Percentiles rank a stretch among this genome's conserved stretches.
phyloP scores from a whole-genome alignment of 1,140 invertebrate species.

The Danaus melanippus region DNA sequence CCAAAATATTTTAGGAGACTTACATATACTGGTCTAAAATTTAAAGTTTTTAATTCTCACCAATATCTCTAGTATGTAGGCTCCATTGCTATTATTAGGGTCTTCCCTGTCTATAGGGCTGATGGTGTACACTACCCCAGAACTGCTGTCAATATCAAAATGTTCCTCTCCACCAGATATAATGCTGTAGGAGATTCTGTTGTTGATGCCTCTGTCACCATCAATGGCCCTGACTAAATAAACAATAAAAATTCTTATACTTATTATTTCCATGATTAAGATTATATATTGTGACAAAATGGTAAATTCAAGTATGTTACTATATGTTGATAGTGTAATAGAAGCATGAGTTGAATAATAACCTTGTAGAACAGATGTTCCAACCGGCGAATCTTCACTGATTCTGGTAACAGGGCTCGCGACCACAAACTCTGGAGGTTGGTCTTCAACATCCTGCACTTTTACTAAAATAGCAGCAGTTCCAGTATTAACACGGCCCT shows the following conservation, averaged over 20 bases:
- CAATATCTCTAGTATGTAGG: conserved; percentile 88
- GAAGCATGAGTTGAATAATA: background rate
- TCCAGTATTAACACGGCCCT: conserved; percentile 83
- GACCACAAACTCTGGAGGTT: conserved; percentile 90
- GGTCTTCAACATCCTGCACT: conserved; percentile 90
- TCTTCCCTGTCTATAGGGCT: conserved; percentile 86
- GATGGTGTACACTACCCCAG: conserved; percentile 85
- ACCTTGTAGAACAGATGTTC: conserved; percentile 87
- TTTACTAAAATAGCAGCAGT: conserved; percentile 91
- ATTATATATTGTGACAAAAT: no score
- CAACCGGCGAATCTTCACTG: conserved; percentile 86
- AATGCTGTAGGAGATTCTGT: conserved; percentile 87
- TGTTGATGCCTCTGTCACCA: conserved; percentile 93
- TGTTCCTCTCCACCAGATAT: conserved; percentile 81
- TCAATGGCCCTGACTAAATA: conserved; percentile 87
- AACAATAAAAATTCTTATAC: no score
- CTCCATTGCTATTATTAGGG: conserved; percentile 84
- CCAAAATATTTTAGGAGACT: background rate
- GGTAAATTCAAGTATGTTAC: no score
- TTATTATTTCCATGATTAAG: no score
- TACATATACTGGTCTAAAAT: background rate
- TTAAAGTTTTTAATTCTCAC: conserved; percentile 53
- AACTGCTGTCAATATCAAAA: conserved; percentile 83
- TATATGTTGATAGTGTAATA: no score
- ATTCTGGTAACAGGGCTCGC: conserved; percentile 90